phyloP scores from a whole-genome alignment of 1,140 invertebrate genomes.

The Helicoverpa armigera region DNA sequence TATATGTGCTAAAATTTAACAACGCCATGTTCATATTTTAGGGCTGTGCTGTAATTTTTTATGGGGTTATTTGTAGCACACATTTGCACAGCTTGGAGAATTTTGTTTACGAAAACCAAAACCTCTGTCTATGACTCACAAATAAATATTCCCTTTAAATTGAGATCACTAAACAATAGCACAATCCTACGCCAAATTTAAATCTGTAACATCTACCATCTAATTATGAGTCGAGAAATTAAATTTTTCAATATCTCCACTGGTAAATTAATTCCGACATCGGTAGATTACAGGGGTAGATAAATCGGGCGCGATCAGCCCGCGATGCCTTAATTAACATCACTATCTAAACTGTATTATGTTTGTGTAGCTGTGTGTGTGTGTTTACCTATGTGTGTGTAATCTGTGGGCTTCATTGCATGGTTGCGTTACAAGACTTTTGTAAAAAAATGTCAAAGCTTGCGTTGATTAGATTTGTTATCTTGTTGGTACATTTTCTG shows the following conservation, averaged over 20 bases:
- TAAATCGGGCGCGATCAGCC: constrained; percentile 47
- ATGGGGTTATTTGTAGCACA: too few relatives aligned
- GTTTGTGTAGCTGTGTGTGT: too few relatives aligned
- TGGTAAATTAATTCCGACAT: constrained; percentile 48
- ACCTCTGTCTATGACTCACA: too few relatives aligned
- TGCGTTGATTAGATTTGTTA: too few relatives aligned
- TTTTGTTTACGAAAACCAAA: not conserved
- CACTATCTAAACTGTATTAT: constrained; percentile 54
- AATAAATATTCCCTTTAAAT: not conserved
- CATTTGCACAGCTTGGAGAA: too few relatives aligned
- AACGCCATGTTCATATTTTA: not conserved
- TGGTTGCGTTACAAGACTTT: not conserved
- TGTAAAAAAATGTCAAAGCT: too few relatives aligned
- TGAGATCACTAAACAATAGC: too few relatives aligned
- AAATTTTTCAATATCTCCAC: constrained; percentile 41
- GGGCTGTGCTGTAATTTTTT: not conserved
- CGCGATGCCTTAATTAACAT: constrained; percentile 57
- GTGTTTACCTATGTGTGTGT: not conserved
- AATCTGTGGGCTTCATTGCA: not conserved
- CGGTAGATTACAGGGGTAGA: constrained; percentile 55
- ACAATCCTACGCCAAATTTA: not conserved
- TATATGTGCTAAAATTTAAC: constrained; percentile 29
- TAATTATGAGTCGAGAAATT: constrained; percentile 34
- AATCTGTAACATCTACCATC: not conserved
- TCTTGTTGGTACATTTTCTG: too few relatives aligned